Percentiles rank a stretch among this genome's conserved stretches.
phyloP scores from a whole-genome alignment of 1,140 invertebrate genomes.

The Tachypleus tridentatus region DNA sequence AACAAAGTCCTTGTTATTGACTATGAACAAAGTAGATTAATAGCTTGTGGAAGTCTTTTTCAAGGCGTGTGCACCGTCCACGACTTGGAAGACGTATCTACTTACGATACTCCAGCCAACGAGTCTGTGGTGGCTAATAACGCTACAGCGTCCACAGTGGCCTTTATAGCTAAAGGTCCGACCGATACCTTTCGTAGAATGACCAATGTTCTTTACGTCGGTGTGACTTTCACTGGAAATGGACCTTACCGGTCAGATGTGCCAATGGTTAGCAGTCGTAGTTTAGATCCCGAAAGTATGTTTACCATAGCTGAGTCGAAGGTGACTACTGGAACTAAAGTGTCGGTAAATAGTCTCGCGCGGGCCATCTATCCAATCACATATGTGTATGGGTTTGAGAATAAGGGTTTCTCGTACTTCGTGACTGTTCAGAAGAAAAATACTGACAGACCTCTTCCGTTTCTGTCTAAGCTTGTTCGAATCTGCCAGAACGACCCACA shows the following conservation, averaged over 20 bases:
- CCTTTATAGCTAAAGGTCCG: constrained; percentile 90
- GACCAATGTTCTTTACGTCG: constrained; percentile 89
- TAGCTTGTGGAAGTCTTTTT: constrained; percentile 82
- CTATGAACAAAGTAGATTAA: constrained; percentile 77
- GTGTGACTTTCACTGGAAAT: constrained; percentile 83
- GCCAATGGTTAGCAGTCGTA: constrained; percentile 82
- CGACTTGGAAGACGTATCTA: constrained; percentile 75
- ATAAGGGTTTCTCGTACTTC: constrained; percentile 93
- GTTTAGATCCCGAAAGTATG: constrained; percentile 72
- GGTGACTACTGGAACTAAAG: constrained; percentile 81
- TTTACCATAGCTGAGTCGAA: constrained; percentile 81
- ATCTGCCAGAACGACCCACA: constrained; percentile 92
- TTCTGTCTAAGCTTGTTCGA: constrained; percentile 85
- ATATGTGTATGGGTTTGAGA: constrained; percentile 92
- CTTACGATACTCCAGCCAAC: constrained; percentile 56
- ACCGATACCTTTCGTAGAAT: constrained; percentile 44
- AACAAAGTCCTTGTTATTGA: constrained; percentile 95
- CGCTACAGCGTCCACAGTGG: constrained; percentile 83
- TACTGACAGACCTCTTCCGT: constrained; percentile 51
- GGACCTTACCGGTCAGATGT: constrained; percentile 88
- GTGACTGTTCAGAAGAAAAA: constrained; percentile 83
- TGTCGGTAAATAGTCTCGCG: constrained; percentile 81
- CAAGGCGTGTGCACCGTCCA: constrained; percentile 74
- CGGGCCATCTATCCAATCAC: constrained; percentile 86
- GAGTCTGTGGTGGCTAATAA: constrained; percentile 92